Evolutionary conservation across 2,888 invertebrate species (phyloP), one percentile per base, ranked within the genome.

Genomic region (Drosophila mayaguana): DNA sequence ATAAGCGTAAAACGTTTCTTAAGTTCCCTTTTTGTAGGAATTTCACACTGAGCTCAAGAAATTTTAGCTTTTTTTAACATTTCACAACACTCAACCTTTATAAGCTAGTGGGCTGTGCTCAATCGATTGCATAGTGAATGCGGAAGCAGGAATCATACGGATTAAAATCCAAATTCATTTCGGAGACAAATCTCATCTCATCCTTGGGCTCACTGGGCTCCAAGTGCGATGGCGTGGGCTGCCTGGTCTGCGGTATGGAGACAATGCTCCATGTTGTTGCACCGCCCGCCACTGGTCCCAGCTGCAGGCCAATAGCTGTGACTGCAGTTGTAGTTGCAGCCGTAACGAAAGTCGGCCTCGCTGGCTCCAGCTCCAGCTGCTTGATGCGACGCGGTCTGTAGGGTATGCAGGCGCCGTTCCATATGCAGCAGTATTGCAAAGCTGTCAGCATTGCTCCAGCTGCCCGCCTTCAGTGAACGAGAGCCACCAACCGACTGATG

Each of bases 121-220:
- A 20, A 9, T 53, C 46, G 36, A 16, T 45, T 59, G 36, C 48
- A 45, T 14, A 63, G 36, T 68, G 48, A 2, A 64, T 20, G 22
- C 42, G 65, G 11, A 83, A 84, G 14, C 83, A 63, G 16, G 40
- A 56, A 69, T 84, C 84, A 22, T 81, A 82, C 2, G 83, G 84
- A 74, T 84, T 71, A 8, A 83, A 78, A 28, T 83, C 80, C 53
- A 80, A 34, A 11, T 32, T 74, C 80, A 82, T 78, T 36, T 84
- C 68, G 18, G 73, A 71, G 11, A 32, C 42, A 32, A 65, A 65
- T 12, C 61, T 28, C 14, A 66, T 28, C 25, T 65, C 69, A 28
- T 64, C 66, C 45, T 46, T 28, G 7, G 63, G 40, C 1, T 38
- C 60, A 22, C 45, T 50, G n/a, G 48, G 14, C 12, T 57, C 54